Base-by-base conservation (phyloP, 2,113 vertebrate species). In the Speoplatyrhinus poulsoni region DNA sequence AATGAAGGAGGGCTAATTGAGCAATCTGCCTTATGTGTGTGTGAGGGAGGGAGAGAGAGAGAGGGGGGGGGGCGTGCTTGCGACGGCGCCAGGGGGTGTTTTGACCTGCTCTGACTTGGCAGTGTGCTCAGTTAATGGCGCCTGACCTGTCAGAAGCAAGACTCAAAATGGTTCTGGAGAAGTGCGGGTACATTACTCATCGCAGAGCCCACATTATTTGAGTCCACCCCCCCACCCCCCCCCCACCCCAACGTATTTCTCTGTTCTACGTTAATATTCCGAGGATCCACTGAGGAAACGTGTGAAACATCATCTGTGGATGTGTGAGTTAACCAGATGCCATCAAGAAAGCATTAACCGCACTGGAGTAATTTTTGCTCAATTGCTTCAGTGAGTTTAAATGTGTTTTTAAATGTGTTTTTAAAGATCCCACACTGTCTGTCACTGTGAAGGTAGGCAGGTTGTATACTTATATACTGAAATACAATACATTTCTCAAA, bases 1-100 rank as follows among this genome's bases (percentile, higher is more conserved):
- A 81, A 81, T 72, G 50, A 67, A 79, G 77, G 60, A 84, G 77
- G 81, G 70, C 76, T 91, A 90, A 92, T 90, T 88, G 88, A 82
- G 87, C 88, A 90, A 86, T 89, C 72, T 74, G 48, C n/a, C 3
- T 41, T 47, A 41, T 47, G 60, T 62, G 60, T 47, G 46, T 62
- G 46, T 49, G 61, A 48, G 61, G 26, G 61, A 49, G 61, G 26
- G 61, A 49, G 61, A 49, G 61, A 49, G 61, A 12, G 9, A 12
- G 46, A 7, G 46, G 17, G 46, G 5, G 61, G 19, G 11, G 16
- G 6, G 13, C 15, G 61, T 9, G 60, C 9, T 32, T 9, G 60
- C 11, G 61, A 41, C 55, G 78, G 73, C 74, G 83, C 83, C 78
- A 81, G 17, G 6, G 77, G 78, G 58, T 77, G 78, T 70, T 85